Base-by-base conservation (phyloP, 1,140 invertebrate genomes). In the Drosophila setifemur region DNA sequence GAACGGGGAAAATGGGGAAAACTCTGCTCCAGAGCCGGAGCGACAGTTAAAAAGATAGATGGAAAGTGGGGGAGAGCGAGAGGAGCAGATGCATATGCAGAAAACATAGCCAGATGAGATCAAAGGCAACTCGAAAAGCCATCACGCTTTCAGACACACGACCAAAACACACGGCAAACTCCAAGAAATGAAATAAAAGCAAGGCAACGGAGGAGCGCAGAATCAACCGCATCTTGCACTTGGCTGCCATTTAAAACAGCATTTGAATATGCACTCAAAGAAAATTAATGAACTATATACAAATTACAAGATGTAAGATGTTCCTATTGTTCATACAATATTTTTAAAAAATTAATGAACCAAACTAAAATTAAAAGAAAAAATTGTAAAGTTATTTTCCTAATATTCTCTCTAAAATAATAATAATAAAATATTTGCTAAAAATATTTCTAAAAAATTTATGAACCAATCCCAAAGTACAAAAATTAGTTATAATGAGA, bases 121-220 rank as follows among this genome's bases (percentile, higher is more conserved):
- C 79, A 83, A 83, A 83, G 81, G 74, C 74, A 83, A 50, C 74
- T 57, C 54, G 35, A 70, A 64, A 60, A 68, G 69, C 60, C 77
- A 82, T 52, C 76, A 81, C 71, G 63, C 69, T 72, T 72, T 72
- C 72, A 72, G 69, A 72, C 55, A 63, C 60, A 64, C 60, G 60
- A 64, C 67, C 21, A 55, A 19, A 45, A 58, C 42, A 48, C 52
- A 67, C 45, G 57, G 53, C 77, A 40, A 33, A 76, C 33, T 55
- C 55, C 21, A 37, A 50, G 70, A 73, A 73, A 57, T 64, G 58
- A 66, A 43, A 50, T 64, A 64, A 64, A 64, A 64, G 53, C 52
- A 14, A 25, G 19, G 67, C 49, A 49, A 9, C 45, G 23, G 47
- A 63, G 23, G 47, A 63, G 43, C 58, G 23, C 69, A 71, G 68